Percentiles rank a stretch among this genome's conserved stretches.
Conservation (phyloP, 2,797 vertebrate genomes). For the Dallia pectoralis region DNA sequence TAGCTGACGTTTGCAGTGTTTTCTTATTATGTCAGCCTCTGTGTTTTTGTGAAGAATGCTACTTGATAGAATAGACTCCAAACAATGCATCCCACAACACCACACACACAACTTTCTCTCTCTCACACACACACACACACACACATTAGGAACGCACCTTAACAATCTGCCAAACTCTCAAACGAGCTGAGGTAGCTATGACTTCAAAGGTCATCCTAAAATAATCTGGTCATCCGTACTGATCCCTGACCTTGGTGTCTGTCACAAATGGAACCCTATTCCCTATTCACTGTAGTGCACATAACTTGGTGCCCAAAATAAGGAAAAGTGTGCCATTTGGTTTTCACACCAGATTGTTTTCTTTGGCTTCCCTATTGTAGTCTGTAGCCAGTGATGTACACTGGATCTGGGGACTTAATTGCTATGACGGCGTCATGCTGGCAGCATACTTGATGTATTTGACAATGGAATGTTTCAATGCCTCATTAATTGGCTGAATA, state of each 20-base stretch:
- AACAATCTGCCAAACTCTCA: slow-evolving; percentile 43
- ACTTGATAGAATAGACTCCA: slow-evolving; percentile 52
- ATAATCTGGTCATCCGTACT: slow-evolving; percentile 56
- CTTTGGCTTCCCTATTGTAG: slow-evolving; percentile 32
- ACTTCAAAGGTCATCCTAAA: slow-evolving; percentile 52
- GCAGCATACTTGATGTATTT: slow-evolving; percentile 59
- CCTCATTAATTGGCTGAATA: slow-evolving; percentile 52
- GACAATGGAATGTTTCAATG: slow-evolving; percentile 69
- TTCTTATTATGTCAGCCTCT: slow-evolving; percentile 65
- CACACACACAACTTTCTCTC: slow-evolving; percentile 12
- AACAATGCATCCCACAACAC: slow-evolving; percentile 44
- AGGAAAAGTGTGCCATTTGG: not conserved
- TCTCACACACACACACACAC: slow-evolving; percentile 41
- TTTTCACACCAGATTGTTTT: slow-evolving; percentile 18
- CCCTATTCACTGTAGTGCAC: not conserved
- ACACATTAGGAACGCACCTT: slow-evolving; percentile 47
- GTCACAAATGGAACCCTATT: not conserved
- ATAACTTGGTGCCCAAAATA: not conserved
- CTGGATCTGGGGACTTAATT: slow-evolving; percentile 59
- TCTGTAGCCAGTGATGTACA: slow-evolving; percentile 44
- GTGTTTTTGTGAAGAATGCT: slow-evolving; percentile 69
- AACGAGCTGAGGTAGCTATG: slow-evolving; percentile 42
- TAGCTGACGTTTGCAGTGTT: slow-evolving; percentile 61
- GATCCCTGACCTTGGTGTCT: slow-evolving; percentile 11
- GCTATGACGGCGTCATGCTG: slow-evolving; percentile 56